Conservation (phyloP, 35 echinoderm and acorn worm genomes). For the Lytechinus variegatus region DNA sequence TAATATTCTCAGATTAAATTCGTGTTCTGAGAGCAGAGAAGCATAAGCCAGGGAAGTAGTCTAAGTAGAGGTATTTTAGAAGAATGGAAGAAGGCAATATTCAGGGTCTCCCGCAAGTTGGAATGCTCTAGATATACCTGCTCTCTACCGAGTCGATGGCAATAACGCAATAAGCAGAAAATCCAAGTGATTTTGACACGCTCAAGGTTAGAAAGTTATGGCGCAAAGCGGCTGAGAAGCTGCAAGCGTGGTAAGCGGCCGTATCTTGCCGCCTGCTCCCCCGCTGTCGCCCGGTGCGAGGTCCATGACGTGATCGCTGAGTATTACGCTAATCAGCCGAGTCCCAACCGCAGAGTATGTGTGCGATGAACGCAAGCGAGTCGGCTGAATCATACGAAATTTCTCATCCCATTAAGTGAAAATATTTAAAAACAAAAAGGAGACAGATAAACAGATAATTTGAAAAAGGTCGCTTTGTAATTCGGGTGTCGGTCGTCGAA, state of each 20-base stretch:
- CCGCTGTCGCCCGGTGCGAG: slow-evolving; percentile 4
- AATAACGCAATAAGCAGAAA: slow-evolving; percentile 43
- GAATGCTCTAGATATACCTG: neutral
- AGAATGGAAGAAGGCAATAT: neutral
- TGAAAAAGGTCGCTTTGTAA: neutral
- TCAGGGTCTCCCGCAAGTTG: neutral
- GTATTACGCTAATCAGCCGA: slow-evolving; percentile 41
- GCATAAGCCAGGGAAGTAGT: too few relatives aligned
- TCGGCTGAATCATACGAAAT: neutral
- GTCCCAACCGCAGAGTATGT: neutral
- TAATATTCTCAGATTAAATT: too few relatives aligned
- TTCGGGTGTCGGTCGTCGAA: slow-evolving; percentile 21
- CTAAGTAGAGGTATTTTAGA: neutral
- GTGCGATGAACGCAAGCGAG: neutral
- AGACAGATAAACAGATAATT: neutral
- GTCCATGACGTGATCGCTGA: slow-evolving; percentile 7
- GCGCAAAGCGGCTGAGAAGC: slow-evolving; percentile 15
- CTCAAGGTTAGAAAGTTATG: slow-evolving; percentile 33
- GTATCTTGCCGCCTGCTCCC: slow-evolving; percentile 30
- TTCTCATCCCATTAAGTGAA: neutral
- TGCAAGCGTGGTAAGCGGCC: slow-evolving; percentile 9
- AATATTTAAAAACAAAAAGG: neutral
- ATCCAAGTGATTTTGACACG: slow-evolving; percentile 42
- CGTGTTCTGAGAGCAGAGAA: too few relatives aligned
- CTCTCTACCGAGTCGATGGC: neutral